Base-by-base conservation (phyloP, 2,113 vertebrate species). In the Ammospiza caudacuta region DNA sequence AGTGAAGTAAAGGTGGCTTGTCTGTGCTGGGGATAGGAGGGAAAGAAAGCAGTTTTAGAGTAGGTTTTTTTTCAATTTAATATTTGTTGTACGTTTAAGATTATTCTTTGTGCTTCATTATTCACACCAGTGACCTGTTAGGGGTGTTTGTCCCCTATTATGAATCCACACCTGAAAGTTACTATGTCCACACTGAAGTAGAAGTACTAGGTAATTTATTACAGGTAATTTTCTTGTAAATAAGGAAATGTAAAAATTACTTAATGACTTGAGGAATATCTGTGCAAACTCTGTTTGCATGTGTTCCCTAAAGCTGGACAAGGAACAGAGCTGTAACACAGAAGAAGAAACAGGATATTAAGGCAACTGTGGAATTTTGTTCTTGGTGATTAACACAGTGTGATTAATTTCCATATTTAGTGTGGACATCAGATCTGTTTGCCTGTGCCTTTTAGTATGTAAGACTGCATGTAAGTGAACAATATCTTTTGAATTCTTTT, bases 401-500 rank as follows among this genome's bases (percentile, higher is more conserved):
- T 44, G 9, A 22, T 63, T 95, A 24, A 90, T 69, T 88, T 81
- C 67, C 15, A 7, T 79, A 23, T 87, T 82, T 52, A 74, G 43
- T 74, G 47, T 77, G 52, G 21, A 54, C n/a, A 78, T 41, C 55
- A 52, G 54, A 61, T 41, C 39, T 82, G 15, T 72, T 94, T 87
- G 31, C 31, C 55, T 87, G 2, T n/a, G 27, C 15, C 59, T 83
- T 73, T 59, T n/a, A 47, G 25, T 43, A 35, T 14, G 9, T 29
- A 37, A 63, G 9, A 47, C 39, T 81, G 37, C 35, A 52, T 83
- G 15, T 54, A 68, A 68, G 61, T 63, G 55, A 82, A 89, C 31
- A 70, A 1, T 64, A 21, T 41, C 15, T 92, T 94, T 63, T 66
- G 35, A 75, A 85, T 85, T 16, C 15, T 91, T 95, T 97, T 97